Evolutionary conservation across 2,797 vertebrate species (phyloP), one percentile per base, ranked within the genome.

Genomic region (Ctenopoma multispine): DNA sequence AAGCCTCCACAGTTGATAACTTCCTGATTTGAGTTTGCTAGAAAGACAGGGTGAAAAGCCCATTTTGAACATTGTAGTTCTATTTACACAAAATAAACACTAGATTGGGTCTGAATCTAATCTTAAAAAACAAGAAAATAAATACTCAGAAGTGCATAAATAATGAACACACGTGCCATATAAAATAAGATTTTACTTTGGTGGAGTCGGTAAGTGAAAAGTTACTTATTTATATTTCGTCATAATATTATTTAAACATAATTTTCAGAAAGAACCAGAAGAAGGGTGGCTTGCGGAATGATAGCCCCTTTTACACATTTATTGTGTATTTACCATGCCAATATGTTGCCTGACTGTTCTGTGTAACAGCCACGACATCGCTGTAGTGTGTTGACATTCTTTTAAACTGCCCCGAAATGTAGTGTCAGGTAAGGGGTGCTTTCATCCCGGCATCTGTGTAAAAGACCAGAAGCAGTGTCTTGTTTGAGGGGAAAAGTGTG

Each of bases 21-120:
- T 79, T 86, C 79, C 81, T 81, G 61, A 69, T 71, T 29, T 74
- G 51, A 50, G 31, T 43, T 73, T 60, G 60, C 50, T 59, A 50
- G 67, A 75, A 58, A 51, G 23, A 53, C 27, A 21, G 6, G 11
- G 7, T 5, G 1, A 63, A 49, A 62, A 36, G 36, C 3, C 27
- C 18, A 21, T 38, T 38, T 38, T 38, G 12, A 64, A 21, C 3
- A 3, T 24, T 4, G 10, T 13, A 5, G 12, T 29, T 48, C 57
- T 43, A n/a, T 59, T 54, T 44, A 3, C 13, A 59, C n/a, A 36
- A 31, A 71, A 46, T n/a, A 47, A 31, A 48, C 31, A 20, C 11
- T 46, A 43, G 5, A 27, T 15, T 8, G 0, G 2, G 23, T 53
- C 13, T 15, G 1, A 18, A 40, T 50, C 36, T 49, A 8, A 10